Percentiles rank a stretch among this genome's conserved stretches.
Conservation (phyloP, 2,888 invertebrate species). For the Eupithecia insigniata region DNA sequence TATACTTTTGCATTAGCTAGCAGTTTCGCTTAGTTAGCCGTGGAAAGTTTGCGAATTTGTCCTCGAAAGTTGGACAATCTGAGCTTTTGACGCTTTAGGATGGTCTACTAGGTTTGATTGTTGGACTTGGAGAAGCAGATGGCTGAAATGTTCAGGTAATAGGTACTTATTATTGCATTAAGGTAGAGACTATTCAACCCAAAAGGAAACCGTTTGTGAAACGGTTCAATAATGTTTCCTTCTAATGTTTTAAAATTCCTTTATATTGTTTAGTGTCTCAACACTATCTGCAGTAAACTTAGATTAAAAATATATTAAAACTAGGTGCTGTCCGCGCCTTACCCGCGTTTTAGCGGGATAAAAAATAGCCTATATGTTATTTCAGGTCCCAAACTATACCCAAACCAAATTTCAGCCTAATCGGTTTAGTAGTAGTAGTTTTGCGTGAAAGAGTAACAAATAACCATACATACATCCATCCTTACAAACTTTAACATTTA, state of each 20-base stretch:
- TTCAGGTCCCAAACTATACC: no score
- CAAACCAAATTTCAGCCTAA: no score
- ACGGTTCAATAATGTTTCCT: not conserved
- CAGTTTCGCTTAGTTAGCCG: slow-evolving; percentile 68
- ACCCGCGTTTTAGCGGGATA: no score
- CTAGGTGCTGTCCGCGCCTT: no score
- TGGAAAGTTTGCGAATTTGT: slow-evolving; percentile 73
- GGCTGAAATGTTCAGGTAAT: slow-evolving; percentile 49
- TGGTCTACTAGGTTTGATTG: slow-evolving; percentile 49
- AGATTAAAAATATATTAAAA: no score
- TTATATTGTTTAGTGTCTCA: not conserved
- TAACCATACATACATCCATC: no score
- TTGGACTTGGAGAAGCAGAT: slow-evolving; percentile 37
- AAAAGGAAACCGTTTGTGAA: not conserved
- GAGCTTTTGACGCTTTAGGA: slow-evolving; percentile 37
- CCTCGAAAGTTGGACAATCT: slow-evolving; percentile 59
- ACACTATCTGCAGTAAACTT: no score
- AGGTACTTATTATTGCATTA: not conserved
- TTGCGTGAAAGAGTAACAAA: no score
- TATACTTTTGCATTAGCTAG: slow-evolving; percentile 69
- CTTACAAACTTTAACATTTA: no score
- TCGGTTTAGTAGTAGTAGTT: no score
- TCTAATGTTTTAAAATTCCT: not conserved
- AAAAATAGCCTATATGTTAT: no score
- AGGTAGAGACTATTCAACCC: no score